Base-by-base conservation (phyloP, 2,888 invertebrate genomes). In the Fragum fragum region DNA sequence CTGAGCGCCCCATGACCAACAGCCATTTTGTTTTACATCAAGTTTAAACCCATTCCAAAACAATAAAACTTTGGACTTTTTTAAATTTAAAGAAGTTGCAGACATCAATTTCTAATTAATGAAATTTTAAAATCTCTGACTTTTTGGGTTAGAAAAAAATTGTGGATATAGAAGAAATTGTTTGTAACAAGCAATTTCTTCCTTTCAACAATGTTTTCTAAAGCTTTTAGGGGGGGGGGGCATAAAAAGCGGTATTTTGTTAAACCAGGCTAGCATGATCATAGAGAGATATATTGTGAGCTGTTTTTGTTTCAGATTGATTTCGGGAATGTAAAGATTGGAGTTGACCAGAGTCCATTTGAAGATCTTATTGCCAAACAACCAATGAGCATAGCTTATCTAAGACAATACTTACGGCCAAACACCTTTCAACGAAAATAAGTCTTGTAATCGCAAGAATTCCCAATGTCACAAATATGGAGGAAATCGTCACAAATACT, bases 301-400 rank as follows among this genome's bases (percentile, higher is more conserved):
- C 6, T 57, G 18, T 21, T 11, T 21, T n/a, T 21, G 7, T 28
- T 61, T 42, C 81, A 93, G 92, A 89, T 93, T 88, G 92, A 93
- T 72, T 91, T 92, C 81, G 91, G 90, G 14, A 81, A 78, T 29
- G 61, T 81, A 21, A 83, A 86, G 21, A 32, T 78, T 0, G 83
- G 76, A 47, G 75, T 82, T 3, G 91, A 90, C 26, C 87, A 87
- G 76, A 79, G 87, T 21, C 88, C 92, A 39, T 89, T 92, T 74
- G 92, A 93, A 77, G 92, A 93, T 28, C 86, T 93, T 79, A 89
- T 92, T 11, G 86, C 90, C 32, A 90, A 90, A 55, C 92, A 93
- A 71, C 92, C 93, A n/a, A 84, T 90, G 36, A 88, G 91, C 78
- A 92, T 93, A 39, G 90, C 91, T 21, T 90, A 88, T 77, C 87